Percentiles rank a stretch among this genome's conserved stretches.
These are phyloP conservation scores for Labroides dimidiatus DNA, from an alignment of 2,797 vertebrate genomes.

Conservation along the genomic window DNA sequence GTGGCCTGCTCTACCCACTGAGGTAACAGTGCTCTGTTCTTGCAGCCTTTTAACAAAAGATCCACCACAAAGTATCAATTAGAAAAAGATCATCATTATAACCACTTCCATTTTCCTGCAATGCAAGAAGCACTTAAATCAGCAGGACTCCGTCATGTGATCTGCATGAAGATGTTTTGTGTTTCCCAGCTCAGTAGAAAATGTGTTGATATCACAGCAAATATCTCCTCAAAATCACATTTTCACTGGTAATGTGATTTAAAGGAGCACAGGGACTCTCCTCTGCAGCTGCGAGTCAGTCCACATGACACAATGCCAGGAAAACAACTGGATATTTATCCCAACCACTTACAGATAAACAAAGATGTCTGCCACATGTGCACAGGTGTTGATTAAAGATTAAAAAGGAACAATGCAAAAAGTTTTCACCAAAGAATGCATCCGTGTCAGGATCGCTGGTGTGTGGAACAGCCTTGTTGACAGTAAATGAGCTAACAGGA, in stretches of 20 bases:
- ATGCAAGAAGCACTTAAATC: constrained; percentile 24
- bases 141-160: constrained; percentile 11
- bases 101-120: constrained; percentile 42
- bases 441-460: background rate
- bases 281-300: constrained; percentile 48
- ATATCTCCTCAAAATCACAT: constrained; percentile 8
- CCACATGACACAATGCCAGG: constrained; percentile 28
- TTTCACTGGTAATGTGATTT: constrained; percentile 57
- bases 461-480: constrained; percentile 15
- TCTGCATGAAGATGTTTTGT: background rate
- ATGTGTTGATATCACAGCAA: constrained; percentile 11
- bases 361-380: background rate
- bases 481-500: constrained; percentile 29
- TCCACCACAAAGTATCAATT: constrained; percentile 27
- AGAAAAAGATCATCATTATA: constrained; percentile 38
- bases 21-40: too few species aligned
- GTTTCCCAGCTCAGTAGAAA: constrained; percentile 16
- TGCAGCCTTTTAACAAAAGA: constrained; percentile 1
- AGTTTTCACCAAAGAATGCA: background rate
- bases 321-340: constrained; percentile 17
- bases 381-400: constrained; percentile 17
- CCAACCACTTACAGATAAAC: background rate
- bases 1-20: too few species aligned
- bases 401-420: background rate
- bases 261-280: constrained; percentile 21